These are phyloP conservation scores for Phacellophora camtschatica DNA, from an alignment of 30 jellyfish, hydroid and myxozoan genomes.

Conservation along the genomic window DNA sequence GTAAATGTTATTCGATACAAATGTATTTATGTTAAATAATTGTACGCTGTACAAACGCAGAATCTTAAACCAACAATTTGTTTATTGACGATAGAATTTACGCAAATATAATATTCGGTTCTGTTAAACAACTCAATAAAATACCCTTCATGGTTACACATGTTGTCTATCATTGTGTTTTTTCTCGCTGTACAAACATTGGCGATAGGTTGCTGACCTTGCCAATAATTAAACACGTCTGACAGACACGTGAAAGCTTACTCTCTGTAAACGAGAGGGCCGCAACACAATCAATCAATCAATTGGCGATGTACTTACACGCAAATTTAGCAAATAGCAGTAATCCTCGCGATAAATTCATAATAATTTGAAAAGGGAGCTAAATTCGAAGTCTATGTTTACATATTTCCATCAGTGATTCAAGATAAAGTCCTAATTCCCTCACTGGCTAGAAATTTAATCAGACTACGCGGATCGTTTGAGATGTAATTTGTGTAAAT, in stretches of 20 bases:
- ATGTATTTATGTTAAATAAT: no score
- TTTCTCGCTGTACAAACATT: slow-evolving; percentile 11
- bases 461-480: slow-evolving; percentile 74
- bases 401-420: slow-evolving; percentile 15
- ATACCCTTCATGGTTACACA: no score
- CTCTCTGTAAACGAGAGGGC: slow-evolving; percentile 60
- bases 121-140: no score
- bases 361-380: slow-evolving; percentile 47
- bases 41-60: no score
- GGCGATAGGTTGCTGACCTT: slow-evolving; percentile 52
- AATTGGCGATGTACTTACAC: slow-evolving; percentile 5
- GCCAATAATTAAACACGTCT: slow-evolving; percentile 48
- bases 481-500: slow-evolving; percentile 54
- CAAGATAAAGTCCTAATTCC: slow-evolving; percentile 36
- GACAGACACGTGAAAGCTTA: slow-evolving; percentile 65
- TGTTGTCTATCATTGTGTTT: no score
- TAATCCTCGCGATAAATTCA: slow-evolving; percentile 37
- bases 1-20: no score
- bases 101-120: no score
- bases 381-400: slow-evolving; percentile 6
- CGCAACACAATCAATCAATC: slow-evolving; percentile 17
- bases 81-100: no score
- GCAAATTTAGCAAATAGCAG: slow-evolving; percentile 28
- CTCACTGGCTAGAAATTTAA: slow-evolving; percentile 57
- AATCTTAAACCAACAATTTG: no score